Evolutionary conservation across 1,140 invertebrate genomes (phyloP).

Genomic region (Rhizoglyphus robini): DNA sequence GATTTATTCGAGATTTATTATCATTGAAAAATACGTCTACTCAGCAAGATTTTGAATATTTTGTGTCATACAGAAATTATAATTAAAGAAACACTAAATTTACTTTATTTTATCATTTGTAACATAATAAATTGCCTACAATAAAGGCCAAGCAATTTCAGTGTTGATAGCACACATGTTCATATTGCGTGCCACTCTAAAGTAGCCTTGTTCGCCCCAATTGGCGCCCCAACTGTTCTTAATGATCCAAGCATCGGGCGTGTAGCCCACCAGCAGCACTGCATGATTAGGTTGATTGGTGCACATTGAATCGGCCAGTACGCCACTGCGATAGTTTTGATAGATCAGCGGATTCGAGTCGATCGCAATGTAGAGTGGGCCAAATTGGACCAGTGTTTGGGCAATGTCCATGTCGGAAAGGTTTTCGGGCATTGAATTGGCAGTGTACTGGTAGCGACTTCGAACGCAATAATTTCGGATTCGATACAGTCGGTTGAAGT

Average conservation of each 20-base stretch:
- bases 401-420: neutral
- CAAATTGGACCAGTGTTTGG: neutral
- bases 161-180: neutral
- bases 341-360: neutral
- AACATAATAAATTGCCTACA: too few relatives aligned
- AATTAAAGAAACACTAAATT: too few relatives aligned
- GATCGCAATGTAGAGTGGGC: neutral
- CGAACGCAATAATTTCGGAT: neutral
- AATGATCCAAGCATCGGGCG: conserved; percentile 1
- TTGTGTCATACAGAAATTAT: too few relatives aligned
- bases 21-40: too few relatives aligned
- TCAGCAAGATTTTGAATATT: too few relatives aligned
- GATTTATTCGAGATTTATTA: too few relatives aligned
- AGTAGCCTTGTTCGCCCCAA: conserved; percentile 32
- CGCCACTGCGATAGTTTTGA: neutral
- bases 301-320: neutral
- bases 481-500: neutral
- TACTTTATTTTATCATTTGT: too few relatives aligned
- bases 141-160: neutral
- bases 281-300: neutral
- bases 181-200: neutral
- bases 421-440: neutral
- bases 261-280: conserved; percentile 3
- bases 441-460: neutral
- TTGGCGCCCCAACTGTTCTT: conserved; percentile 29